Conservation (phyloP, 2,888 invertebrate species). For the Abscondita cerata region DNA sequence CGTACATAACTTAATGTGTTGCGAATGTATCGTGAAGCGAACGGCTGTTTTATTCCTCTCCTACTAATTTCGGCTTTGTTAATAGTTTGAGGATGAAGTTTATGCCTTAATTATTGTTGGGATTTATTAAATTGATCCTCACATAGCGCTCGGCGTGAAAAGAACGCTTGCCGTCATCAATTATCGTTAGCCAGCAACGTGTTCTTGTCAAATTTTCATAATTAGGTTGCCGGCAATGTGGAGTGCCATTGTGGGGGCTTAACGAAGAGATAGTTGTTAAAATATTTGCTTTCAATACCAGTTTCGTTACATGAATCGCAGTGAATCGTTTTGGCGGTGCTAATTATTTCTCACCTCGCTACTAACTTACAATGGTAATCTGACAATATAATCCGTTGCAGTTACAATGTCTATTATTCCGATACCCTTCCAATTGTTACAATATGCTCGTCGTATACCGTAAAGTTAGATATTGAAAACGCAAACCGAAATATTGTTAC, state of each 20-base stretch:
- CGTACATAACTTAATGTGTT: conserved; percentile 45
- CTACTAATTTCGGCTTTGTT: conserved; percentile 56
- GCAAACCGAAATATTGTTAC: conserved; percentile 14
- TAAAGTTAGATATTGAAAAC: conserved; percentile 17
- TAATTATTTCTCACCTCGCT: conserved; percentile 47
- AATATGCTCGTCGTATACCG: conserved; percentile 17
- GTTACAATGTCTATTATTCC: conserved; percentile 40
- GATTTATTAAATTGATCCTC: conserved; percentile 55
- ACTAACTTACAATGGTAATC: conserved; percentile 36
- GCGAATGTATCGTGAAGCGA: conserved; percentile 49
- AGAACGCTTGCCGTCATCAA: conserved; percentile 49
- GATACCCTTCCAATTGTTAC: conserved; percentile 36
- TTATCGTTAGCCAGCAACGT: conserved; percentile 56
- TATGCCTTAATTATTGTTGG: conserved; percentile 55
- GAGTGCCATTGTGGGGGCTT: conserved; percentile 54
- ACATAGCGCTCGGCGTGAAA: conserved; percentile 48
- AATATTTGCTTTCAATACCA: conserved; percentile 47
- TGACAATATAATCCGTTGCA: conserved; percentile 39
- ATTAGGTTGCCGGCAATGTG: conserved; percentile 55
- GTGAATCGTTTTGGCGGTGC: conserved; percentile 42
- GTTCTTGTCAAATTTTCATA: conserved; percentile 59
- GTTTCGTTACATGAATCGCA: conserved; percentile 40
- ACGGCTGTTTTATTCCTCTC: conserved; percentile 51
- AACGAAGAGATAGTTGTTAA: conserved; percentile 52
- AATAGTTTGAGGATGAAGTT: conserved; percentile 56